These are phyloP conservation scores for Bombus balteatus DNA, from an alignment of 1,140 invertebrate genomes.

Conservation along the genomic window DNA sequence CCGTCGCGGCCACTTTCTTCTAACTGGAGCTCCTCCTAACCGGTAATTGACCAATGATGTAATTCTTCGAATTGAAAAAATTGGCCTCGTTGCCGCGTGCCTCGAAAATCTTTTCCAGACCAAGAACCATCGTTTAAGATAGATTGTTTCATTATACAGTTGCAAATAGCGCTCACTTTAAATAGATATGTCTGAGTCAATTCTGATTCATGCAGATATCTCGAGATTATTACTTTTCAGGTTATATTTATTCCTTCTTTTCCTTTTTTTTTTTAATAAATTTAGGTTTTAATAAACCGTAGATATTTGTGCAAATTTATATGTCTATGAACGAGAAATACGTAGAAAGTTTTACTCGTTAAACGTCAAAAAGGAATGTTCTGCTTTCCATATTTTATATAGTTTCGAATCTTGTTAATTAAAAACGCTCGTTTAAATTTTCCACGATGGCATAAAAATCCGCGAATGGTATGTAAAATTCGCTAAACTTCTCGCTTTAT, in stretches of 20 bases:
- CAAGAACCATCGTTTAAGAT: background rate
- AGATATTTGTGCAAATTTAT: background rate
- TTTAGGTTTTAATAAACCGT: background rate
- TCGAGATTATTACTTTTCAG: background rate
- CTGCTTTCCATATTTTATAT: background rate
- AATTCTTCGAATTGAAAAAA: conserved; percentile 40
- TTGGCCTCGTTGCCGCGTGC: conserved; percentile 14
- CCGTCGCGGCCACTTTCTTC: conserved; percentile 49
- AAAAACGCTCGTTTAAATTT: background rate
- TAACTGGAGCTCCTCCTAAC: conserved; percentile 18
- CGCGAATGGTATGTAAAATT: no score
- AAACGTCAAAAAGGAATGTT: background rate
- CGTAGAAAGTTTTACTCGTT: background rate
- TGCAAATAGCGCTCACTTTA: background rate
- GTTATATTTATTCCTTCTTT: background rate
- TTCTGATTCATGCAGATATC: background rate
- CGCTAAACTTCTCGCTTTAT: background rate
- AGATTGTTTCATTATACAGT: background rate
- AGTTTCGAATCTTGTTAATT: background rate
- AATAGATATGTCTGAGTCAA: background rate
- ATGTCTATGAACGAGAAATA: background rate
- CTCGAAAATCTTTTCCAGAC: background rate
- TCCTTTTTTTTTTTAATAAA: background rate
- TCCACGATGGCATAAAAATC: no score
- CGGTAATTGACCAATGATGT: conserved; percentile 26